A percentile compares a stretch with the other conserved stretches of the same genome.
Evolutionary conservation across 2,113 vertebrate species (phyloP).

Genomic region (Phoenicopterus ruber): DNA sequence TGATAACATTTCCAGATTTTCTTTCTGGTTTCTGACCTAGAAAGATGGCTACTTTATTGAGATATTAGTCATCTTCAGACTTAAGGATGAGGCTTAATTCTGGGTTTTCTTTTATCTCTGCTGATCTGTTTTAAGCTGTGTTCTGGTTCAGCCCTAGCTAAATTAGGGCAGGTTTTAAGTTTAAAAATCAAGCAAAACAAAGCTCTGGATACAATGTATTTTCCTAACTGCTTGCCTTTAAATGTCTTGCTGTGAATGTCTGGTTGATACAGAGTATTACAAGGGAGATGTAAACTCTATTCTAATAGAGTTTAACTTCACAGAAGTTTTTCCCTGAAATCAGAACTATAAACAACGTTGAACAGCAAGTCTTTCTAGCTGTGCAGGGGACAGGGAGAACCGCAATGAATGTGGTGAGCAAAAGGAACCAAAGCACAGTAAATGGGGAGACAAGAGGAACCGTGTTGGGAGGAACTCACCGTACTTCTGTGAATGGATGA

Average conservation of each 20-base stretch:
- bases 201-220: not conserved
- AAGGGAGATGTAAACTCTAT: not conserved
- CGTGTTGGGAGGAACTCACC: accelerated
- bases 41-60: not conserved
- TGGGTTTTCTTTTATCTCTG: not conserved
- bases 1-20: not conserved
- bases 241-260: not conserved
- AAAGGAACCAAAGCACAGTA: accelerated
- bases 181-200: not conserved
- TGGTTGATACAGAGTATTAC: not conserved
- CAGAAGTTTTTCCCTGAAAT: not conserved
- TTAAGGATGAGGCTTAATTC: not conserved
- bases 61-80: not conserved
- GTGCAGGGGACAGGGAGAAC: not conserved
- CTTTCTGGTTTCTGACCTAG: not conserved
- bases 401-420: not conserved
- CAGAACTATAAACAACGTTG: not conserved
- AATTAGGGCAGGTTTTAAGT: not conserved
- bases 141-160: not conserved
- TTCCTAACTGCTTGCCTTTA: not conserved
- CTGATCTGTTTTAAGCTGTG: not conserved
- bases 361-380: not conserved
- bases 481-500: not conserved
- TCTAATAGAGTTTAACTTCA: not conserved
- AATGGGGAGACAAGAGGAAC: not conserved